A percentile compares a stretch with the other conserved stretches of the same genome.
phyloP scores from a whole-genome alignment of 2,888 invertebrate genomes.

The Phytoseiulus persimilis region DNA sequence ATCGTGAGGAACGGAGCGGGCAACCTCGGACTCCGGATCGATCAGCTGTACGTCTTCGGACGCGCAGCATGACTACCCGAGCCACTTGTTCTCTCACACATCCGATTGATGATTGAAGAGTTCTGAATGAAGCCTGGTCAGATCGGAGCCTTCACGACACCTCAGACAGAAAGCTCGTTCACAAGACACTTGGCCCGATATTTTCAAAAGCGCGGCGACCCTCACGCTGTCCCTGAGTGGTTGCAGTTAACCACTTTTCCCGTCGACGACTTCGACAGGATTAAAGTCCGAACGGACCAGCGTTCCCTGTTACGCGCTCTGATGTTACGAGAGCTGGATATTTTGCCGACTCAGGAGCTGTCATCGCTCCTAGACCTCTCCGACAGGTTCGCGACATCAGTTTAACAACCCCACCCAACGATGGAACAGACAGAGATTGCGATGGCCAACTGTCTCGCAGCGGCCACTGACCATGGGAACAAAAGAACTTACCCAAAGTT shows the following conservation, averaged over 20 bases:
- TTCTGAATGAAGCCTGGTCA: background rate
- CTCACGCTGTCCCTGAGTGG: background rate
- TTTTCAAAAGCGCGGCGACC: background rate
- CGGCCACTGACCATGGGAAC: background rate
- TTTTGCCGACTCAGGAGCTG: background rate
- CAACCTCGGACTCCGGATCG: background rate
- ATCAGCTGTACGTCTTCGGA: background rate
- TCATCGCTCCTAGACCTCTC: background rate
- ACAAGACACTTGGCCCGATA: background rate
- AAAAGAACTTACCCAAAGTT: slow-evolving; percentile 27
- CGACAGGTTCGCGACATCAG: background rate
- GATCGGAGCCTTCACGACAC: background rate
- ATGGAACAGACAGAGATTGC: background rate
- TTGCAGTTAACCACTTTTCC: background rate
- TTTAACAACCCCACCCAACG: background rate
- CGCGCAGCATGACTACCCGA: background rate
- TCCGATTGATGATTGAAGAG: background rate
- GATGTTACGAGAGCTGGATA: background rate
- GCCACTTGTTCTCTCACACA: background rate
- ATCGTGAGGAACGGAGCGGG: background rate
- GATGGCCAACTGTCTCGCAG: background rate
- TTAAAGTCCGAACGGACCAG: background rate
- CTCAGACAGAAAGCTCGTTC: background rate
- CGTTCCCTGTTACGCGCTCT: background rate
- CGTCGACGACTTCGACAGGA: background rate